A percentile compares a stretch with the other conserved stretches of the same genome.
These are phyloP conservation scores for Diabrotica virgifera DNA, from an alignment of 1,140 invertebrate species.

Conservation along the genomic window DNA sequence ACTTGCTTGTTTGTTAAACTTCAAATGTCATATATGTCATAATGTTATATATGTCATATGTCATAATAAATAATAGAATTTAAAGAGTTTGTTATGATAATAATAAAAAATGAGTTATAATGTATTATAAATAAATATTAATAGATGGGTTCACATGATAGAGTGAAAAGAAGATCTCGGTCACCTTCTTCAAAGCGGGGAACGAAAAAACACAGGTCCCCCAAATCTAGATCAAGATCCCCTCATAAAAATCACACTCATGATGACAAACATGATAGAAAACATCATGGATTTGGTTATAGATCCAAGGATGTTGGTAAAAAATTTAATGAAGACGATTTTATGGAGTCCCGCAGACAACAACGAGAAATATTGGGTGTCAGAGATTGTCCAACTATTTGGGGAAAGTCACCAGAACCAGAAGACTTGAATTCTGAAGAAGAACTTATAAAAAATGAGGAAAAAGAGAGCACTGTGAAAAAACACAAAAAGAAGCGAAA, in stretches of 20 bases:
- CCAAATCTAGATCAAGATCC: background rate
- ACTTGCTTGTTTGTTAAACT: no score
- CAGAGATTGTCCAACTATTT: slow-evolving; percentile 63
- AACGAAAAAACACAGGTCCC: background rate
- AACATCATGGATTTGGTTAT: background rate
- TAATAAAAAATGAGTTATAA: no score
- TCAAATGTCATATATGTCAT: no score
- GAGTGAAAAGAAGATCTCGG: slow-evolving; percentile 12
- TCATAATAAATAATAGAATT: no score
- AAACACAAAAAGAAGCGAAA: slow-evolving; percentile 42
- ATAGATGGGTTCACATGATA: background rate
- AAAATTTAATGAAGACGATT: slow-evolving; percentile 52
- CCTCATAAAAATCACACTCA: background rate
- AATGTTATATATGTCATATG: no score
- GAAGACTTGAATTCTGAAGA: slow-evolving; percentile 46
- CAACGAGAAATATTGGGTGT: slow-evolving; percentile 71
- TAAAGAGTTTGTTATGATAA: no score
- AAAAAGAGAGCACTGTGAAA: slow-evolving; percentile 43
- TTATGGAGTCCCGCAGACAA: slow-evolving; percentile 62
- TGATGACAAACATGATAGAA: background rate
- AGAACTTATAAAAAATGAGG: slow-evolving; percentile 40
- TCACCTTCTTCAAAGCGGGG: background rate
- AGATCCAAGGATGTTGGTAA: slow-evolving; percentile 19
- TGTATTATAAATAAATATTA: no score
- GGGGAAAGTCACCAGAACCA: slow-evolving; percentile 68